Evolutionary conservation across 2,797 vertebrate species (phyloP).

Genomic region (Rhadinocentrus ornatus): DNA sequence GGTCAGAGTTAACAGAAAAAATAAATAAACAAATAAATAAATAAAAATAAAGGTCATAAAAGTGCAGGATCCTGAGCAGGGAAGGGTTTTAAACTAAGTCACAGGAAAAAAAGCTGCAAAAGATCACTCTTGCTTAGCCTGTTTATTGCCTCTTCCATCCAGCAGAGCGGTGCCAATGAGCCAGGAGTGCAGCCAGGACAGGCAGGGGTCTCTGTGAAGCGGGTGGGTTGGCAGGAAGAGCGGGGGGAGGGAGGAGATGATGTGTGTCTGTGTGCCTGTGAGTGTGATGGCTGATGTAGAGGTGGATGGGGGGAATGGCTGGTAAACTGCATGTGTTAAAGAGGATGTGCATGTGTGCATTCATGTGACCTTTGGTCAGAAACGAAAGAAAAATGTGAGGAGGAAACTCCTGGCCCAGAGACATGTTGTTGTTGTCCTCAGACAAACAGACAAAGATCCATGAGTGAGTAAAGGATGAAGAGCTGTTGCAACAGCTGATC

Average conservation of each 20-base stretch:
- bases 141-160: constrained; percentile 86
- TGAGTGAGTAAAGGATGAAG: constrained; percentile 50
- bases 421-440: constrained; percentile 53
- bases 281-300: constrained; percentile 51
- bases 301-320: constrained; percentile 51
- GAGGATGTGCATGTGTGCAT: constrained; percentile 43
- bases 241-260: constrained; percentile 33
- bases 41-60: constrained; percentile 44
- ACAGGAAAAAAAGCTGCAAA: constrained; percentile 64
- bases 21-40: constrained; percentile 23
- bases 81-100: constrained; percentile 58
- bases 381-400: constrained; percentile 32
- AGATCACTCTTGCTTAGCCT: constrained; percentile 84
- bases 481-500: constrained; percentile 37
- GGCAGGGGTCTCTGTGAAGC: constrained; percentile 83
- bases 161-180: constrained; percentile 83
- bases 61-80: constrained; percentile 57
- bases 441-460: constrained; percentile 62
- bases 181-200: constrained; percentile 84
- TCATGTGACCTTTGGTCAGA: constrained; percentile 62
- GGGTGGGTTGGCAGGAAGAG: constrained; percentile 60
- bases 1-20: constrained; percentile 66
- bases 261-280: constrained; percentile 11
- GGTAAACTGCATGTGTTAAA: constrained; percentile 31
- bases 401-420: constrained; percentile 53